Evolutionary conservation across 1,140 invertebrate species (phyloP).

Genomic region (Lasioglossum albipes): DNA sequence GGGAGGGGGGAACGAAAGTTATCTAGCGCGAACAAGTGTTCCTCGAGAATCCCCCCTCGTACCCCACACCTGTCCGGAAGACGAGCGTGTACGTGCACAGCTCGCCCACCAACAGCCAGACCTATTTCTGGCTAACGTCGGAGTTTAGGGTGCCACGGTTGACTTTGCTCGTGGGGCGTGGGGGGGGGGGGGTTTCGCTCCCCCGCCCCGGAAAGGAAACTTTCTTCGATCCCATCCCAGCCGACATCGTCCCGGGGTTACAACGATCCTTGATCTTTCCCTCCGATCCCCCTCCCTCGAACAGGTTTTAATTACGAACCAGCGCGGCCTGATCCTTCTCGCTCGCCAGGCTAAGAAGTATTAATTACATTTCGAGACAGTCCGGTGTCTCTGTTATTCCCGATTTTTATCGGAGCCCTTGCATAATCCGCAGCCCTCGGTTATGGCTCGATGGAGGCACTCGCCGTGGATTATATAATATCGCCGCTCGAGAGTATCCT

Average conservation of each 20-base stretch:
- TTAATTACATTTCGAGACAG: slow-evolving; percentile 49
- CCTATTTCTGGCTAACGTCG: slow-evolving; percentile 30
- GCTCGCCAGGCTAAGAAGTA: slow-evolving; percentile 28
- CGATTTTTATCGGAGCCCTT: slow-evolving; percentile 40
- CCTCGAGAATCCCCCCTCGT: background rate
- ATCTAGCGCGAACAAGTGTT: slow-evolving; percentile 44
- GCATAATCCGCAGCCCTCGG: slow-evolving; percentile 28
- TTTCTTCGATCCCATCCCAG: slow-evolving; percentile 37
- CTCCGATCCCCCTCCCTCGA: slow-evolving; percentile 15
- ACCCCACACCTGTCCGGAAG: slow-evolving; percentile 10
- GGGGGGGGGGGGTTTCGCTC: slow-evolving; percentile 39
- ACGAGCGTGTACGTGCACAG: background rate
- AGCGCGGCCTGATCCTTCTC: background rate
- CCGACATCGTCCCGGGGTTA: slow-evolving; percentile 44
- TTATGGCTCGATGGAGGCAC: slow-evolving; percentile 21
- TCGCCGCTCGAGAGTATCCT: background rate
- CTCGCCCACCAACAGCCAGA: slow-evolving; percentile 5
- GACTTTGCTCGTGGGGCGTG: no score
- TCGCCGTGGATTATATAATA: slow-evolving; percentile 14
- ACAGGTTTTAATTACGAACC: slow-evolving; percentile 56
- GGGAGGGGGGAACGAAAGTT: slow-evolving; percentile 16
- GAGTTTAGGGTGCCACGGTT: slow-evolving; percentile 33
- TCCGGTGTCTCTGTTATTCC: slow-evolving; percentile 2
- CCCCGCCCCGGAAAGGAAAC: slow-evolving; percentile 39
- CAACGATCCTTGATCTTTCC: slow-evolving; percentile 47